Evolutionary conservation across 2,888 invertebrate species (phyloP), one percentile per base, ranked within the genome.

Genomic region (Amiota minor): DNA sequence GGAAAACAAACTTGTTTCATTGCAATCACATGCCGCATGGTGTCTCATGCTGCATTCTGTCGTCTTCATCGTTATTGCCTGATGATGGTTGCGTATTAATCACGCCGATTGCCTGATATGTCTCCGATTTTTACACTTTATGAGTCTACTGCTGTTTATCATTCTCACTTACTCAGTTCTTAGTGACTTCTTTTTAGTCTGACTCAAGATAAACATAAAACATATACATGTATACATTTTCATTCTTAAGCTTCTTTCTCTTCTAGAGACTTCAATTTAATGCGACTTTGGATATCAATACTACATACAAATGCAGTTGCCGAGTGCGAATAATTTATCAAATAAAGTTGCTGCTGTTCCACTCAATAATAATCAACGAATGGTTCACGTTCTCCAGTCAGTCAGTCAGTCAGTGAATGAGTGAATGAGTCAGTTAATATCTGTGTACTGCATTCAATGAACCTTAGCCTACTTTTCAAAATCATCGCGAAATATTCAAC

Each of bases 381-480:
- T 6, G 35, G 35, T 35, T 35, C 35, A 35, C 35, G 35, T 35
- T 65, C 64, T 65, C 72, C 73, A 73, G 75, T 83, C 82, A 82
- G 82, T 83, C 73, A 73, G 75, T 83, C 82, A 82, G 82, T 83
- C 82, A 85, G 84, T 83, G 81, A 72, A 75, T 78, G 35, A 35
- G 6, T 35, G 35, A 35, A 8, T 35, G 35, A 35, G 35, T 35
- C 35, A 35, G 35, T 35, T 8, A 35, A 35, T n/a, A n/a, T 35
- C 35, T 35, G 35, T 35, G 35, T 35, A 35, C 35, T 35, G 35
- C 35, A 35, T 6, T 10, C 82, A 83, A 83, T 79, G 85, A 85
- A 83, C 85, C 83, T 83, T 83, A 83, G 83, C 83, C 83, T 85
- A 83, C 84, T 83, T 83, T 78, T 74, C 72, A 62, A 72, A 72